Evolutionary conservation across 2,888 invertebrate genomes (phyloP), one percentile per base, ranked within the genome.

Genomic region (Malachius bipustulatus): DNA sequence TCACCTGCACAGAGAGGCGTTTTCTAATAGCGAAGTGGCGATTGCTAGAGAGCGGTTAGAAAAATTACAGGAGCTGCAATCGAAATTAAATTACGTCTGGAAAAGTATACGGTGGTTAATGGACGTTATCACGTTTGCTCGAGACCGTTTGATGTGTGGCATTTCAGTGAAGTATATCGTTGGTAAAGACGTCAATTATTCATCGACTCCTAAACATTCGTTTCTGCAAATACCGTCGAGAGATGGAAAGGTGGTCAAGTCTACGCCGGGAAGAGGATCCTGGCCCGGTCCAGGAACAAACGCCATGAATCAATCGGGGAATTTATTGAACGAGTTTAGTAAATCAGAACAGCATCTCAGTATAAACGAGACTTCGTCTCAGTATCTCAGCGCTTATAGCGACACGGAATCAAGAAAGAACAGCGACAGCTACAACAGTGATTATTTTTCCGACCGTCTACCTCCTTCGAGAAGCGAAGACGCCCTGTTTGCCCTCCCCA

Each of bases 101-200:
- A 89, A 90, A 55, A 80, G 82, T 12, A 82, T 89, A 28, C 75
- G 98, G 11, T 98, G 97, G 97, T 72, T 97, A 12, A 87, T 93
- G 76, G 93, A 96, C 55, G 81, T 94, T 4, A 89, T 97, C 35
- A 80, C 87, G 0, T 89, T 89, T 57, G 93, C 96, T 1, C 73
- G 97, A 40, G 96, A 96, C 54, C 75, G 82, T 26, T 65, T 66
- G 12, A 50, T 53, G 9, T 49, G 46, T 14, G 59, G 59, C 49
- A 62, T 44, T 48, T 61, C 44, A 47, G 62, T 44, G 57, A 62
- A 47, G 45, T 62, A 35, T 51, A 69, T 70, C 16, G 66, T 73
- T 29, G 59, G 55, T 34, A 62, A 56, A 36, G 62, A 59, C 37
- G 50, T 51, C 16, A 59, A 55, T 2, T 39, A 39, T 4, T 45